Conservation (phyloP, 2,888 invertebrate species). For the Meloe dianella region DNA sequence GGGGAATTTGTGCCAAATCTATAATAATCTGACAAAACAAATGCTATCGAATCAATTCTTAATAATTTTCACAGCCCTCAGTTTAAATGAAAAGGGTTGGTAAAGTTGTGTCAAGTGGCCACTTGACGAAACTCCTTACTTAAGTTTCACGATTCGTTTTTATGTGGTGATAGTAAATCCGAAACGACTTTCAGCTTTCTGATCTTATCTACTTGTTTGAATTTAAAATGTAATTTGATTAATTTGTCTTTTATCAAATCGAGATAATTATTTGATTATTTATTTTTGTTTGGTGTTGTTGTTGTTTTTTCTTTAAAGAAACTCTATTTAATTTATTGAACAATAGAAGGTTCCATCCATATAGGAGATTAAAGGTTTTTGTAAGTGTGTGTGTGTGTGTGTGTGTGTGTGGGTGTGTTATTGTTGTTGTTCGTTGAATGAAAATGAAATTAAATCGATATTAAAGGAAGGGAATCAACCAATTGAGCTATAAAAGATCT, state of each 20-base stretch:
- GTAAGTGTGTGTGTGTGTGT: too few species aligned
- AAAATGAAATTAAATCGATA: not conserved
- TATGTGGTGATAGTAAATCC: slow-evolving; percentile 25
- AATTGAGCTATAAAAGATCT: not conserved
- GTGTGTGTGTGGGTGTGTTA: too few species aligned
- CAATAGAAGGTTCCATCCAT: too few species aligned
- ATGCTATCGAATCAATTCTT: too few species aligned
- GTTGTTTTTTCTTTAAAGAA: too few species aligned
- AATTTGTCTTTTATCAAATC: not conserved
- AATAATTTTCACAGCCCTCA: not conserved
- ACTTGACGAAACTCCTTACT: not conserved
- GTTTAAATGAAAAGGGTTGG: not conserved
- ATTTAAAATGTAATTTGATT: not conserved
- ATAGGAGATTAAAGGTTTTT: not conserved
- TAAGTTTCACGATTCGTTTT: slow-evolving; percentile 12
- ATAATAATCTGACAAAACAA: too few species aligned
- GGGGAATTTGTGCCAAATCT: too few species aligned
- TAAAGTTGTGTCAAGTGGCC: not conserved
- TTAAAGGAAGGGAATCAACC: not conserved
- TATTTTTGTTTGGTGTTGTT: too few species aligned
- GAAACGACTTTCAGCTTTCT: not conserved
- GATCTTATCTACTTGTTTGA: not conserved
- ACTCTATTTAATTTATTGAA: too few species aligned
- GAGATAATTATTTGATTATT: too few species aligned
- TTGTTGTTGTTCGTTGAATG: not conserved